Evolutionary conservation across 2,113 vertebrate genomes (phyloP), one percentile per base, ranked within the genome.

Genomic region (Rafetus swinhoei): DNA sequence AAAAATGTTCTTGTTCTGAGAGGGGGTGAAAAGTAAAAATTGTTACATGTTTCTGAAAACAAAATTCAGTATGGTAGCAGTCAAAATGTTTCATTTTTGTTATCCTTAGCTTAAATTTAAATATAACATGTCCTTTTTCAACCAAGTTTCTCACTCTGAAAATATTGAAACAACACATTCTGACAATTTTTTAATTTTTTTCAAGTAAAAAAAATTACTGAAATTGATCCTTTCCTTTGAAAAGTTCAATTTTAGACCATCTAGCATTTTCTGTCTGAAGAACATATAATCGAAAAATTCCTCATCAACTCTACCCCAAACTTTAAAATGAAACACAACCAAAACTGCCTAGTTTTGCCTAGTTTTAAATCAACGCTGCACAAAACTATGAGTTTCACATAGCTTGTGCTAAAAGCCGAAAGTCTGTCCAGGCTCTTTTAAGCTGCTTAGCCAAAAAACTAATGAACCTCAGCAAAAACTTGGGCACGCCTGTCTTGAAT

Each of bases 181-280:
- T 7, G 88, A 56, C 3, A 29, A 2, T 39, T 53, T 7, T 54
- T 60, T 6, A 65, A 81, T 83, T 0, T 0, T 0, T 81, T 93
- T 83, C 85, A 53, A 85, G 90, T 27, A 2, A 14, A 45, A 39
- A 90, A 83, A 76, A 18, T 29, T 79, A 56, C 92, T 83, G 88
- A 76, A 55, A 32, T 45, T 82, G 29, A 57, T 80, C 39, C 7
- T 6, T 84, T 45, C 24, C 82, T 79, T 21, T 22, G 57, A 11
- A 9, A 53, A 32, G 6, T 62, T 79, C 90, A 76, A 4, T 10
- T 55, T 85, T 45, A 32, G 60, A 62, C 9, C 80, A 19, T 29
- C 18, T 9, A 1, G 9, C 3, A 10, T 14, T 88, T 87, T 55
- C 62, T 65, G 29, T 27, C 32, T 27, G 90, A 85, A 86, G 11